Evolutionary conservation across 2,797 vertebrate genomes (phyloP).

Genomic region (Petrocephalus schoutedeni): DNA sequence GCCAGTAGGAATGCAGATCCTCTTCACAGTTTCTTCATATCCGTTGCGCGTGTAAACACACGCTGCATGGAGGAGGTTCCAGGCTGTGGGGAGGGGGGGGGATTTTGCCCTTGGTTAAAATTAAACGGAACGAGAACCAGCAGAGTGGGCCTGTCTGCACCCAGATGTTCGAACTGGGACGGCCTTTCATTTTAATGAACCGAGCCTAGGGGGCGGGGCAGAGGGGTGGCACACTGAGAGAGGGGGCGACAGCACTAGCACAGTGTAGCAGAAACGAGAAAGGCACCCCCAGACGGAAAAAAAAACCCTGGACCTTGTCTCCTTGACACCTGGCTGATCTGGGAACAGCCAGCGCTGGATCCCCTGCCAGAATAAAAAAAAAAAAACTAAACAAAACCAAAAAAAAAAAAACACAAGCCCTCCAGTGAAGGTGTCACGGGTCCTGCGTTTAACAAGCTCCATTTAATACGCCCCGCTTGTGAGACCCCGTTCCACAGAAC

Average conservation of each 20-base stretch:
- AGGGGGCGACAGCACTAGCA: neutral
- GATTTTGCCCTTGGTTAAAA: neutral
- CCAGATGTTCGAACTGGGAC: neutral
- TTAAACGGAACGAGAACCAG: neutral
- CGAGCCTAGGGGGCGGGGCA: neutral
- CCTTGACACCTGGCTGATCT: conserved; percentile 18
- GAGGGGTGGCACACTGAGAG: neutral
- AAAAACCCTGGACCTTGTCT: neutral
- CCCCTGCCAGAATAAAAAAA: conserved; percentile 30
- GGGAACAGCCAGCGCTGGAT: conserved; percentile 37
- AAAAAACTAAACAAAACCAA: conserved; percentile 15
- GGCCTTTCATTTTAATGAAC: conserved; percentile 1
- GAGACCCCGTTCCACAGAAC: neutral
- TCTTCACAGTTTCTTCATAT: neutral
- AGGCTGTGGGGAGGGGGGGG: neutral
- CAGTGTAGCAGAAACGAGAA: neutral
- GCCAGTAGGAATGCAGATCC: neutral
- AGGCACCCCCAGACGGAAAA: conserved; percentile 17
- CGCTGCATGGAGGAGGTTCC: neutral
- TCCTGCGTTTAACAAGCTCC: conserved; percentile 12
- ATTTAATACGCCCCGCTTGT: neutral
- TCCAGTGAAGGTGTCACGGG: neutral
- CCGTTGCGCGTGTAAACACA: conserved; percentile 2
- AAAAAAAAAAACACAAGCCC: conserved; percentile 21
- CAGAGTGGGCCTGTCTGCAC: neutral